phyloP scores from a whole-genome alignment of 2,113 vertebrate genomes.

The Phrynosoma platyrhinos region DNA sequence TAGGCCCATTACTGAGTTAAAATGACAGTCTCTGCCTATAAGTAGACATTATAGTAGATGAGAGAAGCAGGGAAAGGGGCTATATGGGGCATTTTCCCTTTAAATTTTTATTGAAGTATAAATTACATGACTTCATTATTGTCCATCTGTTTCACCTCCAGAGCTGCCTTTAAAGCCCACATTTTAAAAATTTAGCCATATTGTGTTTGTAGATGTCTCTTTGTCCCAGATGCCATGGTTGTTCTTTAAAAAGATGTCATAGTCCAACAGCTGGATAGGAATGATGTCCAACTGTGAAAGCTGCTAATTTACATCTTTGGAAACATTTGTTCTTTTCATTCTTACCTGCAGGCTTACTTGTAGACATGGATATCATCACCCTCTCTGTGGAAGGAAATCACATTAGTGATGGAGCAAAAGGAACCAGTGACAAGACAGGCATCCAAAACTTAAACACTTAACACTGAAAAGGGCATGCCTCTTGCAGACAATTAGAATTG shows the following conservation, averaged over 20 bases:
- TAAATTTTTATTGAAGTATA: background rate
- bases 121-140: background rate
- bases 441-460: background rate
- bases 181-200: conserved; percentile 8
- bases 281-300: background rate
- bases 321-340: conserved; percentile 55
- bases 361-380: conserved; percentile 18
- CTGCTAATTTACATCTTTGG: background rate
- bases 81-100: background rate
- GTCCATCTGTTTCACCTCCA: conserved; percentile 1
- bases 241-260: conserved; percentile 36
- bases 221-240: conserved; percentile 6
- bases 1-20: background rate
- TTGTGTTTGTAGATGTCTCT: background rate
- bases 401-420: background rate
- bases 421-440: background rate
- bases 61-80: background rate
- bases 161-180: background rate
- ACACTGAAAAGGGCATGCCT: background rate
- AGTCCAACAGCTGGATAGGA: conserved; percentile 47
- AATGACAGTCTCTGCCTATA: background rate
- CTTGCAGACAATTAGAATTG: background rate
- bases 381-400: too few species aligned
- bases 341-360: conserved; percentile 31
- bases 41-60: background rate